Conservation (phyloP, 35 echinoderm and acorn worm species). For the Diadema setosum region DNA sequence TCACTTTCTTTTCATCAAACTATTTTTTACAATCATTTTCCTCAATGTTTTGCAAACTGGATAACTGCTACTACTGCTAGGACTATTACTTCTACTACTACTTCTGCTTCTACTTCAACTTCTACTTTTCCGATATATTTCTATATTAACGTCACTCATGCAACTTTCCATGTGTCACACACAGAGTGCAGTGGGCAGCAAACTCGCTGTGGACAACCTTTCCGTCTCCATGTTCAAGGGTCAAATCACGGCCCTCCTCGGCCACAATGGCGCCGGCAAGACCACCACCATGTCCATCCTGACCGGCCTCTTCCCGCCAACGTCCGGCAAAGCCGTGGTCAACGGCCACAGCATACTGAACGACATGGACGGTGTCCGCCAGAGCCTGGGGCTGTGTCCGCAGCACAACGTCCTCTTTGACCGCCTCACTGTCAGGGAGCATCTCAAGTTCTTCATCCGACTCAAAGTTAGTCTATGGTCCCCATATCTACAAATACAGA, state of each 20-base stretch:
- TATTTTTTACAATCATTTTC: too few relatives aligned
- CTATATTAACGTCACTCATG: too few relatives aligned
- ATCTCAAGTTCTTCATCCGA: constrained; percentile 92
- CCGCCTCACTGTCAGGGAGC: constrained; percentile 90
- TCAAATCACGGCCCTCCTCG: constrained; percentile 93
- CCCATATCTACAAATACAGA: too few relatives aligned
- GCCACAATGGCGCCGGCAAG: constrained; percentile 98
- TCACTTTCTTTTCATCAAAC: too few relatives aligned
- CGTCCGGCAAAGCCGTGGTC: constrained; percentile 62
- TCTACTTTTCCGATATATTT: too few relatives aligned
- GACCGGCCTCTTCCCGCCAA: constrained; percentile 94
- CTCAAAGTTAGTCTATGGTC: constrained; percentile 73
- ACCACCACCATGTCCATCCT: constrained; percentile 99
- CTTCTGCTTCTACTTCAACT: too few relatives aligned
- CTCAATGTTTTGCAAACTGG: too few relatives aligned
- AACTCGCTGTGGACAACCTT: constrained; percentile 93
- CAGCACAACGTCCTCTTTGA: constrained; percentile 99
- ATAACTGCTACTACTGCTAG: too few relatives aligned
- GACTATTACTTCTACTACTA: too few relatives aligned
- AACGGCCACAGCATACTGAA: constrained; percentile 70
- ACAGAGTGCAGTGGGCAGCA: constrained; percentile 93
- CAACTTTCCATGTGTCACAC: too few relatives aligned
- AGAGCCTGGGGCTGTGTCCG: constrained; percentile 90
- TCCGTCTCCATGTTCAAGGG: constrained; percentile 92
- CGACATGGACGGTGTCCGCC: constrained; percentile 71